Conservation (phyloP, 2,888 invertebrate genomes). For the Harpalus rufipes region DNA sequence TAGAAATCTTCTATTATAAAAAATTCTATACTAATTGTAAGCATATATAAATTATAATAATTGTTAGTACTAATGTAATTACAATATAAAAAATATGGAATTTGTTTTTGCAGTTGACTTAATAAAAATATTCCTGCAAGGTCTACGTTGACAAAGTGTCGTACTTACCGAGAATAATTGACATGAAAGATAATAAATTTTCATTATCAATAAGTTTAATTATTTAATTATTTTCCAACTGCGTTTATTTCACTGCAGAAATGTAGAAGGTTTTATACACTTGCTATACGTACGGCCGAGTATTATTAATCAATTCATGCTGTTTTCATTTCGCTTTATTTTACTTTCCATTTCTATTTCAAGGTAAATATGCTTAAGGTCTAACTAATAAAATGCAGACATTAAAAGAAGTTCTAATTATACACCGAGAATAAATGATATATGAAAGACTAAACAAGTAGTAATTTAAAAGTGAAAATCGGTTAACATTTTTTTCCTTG, state of each 20-base stretch:
- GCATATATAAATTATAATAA: no score
- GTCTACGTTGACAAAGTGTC: constrained; percentile 1
- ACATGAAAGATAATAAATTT: not conserved
- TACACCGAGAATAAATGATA: not conserved
- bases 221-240: not conserved
- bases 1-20: no score
- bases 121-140: not conserved
- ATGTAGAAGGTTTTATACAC: not conserved
- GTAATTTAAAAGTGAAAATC: no score
- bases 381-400: not conserved
- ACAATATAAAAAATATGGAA: no score
- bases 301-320: constrained; percentile 10
- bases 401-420: constrained; percentile 20
- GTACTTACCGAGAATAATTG: not conserved
- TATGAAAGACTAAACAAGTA: not conserved
- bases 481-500: no score
- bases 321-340: not conserved
- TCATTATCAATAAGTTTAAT: constrained; percentile 1
- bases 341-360: constrained; percentile 37
- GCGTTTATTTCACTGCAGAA: constrained; percentile 1
- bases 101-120: no score
- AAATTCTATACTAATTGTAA: no score
- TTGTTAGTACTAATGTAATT: no score
- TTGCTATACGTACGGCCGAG: not conserved
- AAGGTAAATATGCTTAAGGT: constrained; percentile 16